These are phyloP conservation scores for Sterna hirundo DNA, from an alignment of 2,113 vertebrate genomes.

Conservation along the genomic window DNA sequence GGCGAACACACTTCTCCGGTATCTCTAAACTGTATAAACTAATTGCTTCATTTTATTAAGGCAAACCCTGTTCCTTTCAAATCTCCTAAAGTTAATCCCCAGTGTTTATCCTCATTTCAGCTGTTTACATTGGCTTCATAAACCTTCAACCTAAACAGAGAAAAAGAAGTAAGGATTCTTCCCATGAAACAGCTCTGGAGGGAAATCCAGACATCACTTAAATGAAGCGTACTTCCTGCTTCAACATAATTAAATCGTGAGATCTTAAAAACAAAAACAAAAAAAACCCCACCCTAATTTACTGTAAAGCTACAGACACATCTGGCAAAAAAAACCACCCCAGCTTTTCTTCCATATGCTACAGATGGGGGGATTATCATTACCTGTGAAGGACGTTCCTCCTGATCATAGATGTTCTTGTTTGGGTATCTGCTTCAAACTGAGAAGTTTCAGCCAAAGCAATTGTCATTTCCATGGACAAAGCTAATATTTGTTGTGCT, in stretches of 20 bases:
- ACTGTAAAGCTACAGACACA: background rate
- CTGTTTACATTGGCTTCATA: constrained; percentile 37
- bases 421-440: background rate
- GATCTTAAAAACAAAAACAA: background rate
- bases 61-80: background rate
- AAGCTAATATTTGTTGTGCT: background rate
- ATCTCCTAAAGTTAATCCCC: background rate
- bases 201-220: background rate
- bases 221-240: background rate
- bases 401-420: background rate
- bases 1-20: background rate
- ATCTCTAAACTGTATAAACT: background rate
- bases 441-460: background rate
- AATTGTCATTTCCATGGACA: background rate
- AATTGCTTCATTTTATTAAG: constrained; percentile 6
- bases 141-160: background rate
- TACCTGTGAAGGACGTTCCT: background rate
- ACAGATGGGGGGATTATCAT: background rate
- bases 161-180: background rate
- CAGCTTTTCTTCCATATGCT: background rate
- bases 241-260: background rate
- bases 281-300: background rate
- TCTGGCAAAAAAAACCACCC: background rate
- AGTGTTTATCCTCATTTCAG: background rate
- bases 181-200: constrained; percentile 5